These are phyloP conservation scores for Pseudococcus jackbeardsleyi DNA, from an alignment of 2,888 invertebrate species.

Conservation along the genomic window DNA sequence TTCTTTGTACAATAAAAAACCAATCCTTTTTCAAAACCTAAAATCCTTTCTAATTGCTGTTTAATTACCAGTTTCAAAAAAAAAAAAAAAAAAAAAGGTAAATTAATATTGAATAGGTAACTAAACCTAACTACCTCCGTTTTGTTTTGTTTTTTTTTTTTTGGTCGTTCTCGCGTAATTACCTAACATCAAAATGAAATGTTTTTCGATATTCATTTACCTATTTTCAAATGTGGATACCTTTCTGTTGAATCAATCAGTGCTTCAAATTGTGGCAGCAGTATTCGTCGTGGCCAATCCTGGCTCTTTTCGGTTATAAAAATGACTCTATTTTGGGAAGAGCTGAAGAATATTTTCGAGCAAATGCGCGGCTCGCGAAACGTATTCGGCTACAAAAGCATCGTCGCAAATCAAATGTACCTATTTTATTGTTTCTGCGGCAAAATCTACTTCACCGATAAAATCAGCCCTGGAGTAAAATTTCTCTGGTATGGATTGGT, in stretches of 20 bases:
- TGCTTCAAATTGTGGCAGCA: no score
- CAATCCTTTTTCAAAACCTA: background rate
- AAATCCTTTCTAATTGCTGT: background rate
- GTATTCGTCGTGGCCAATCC: no score
- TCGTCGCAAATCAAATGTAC: background rate
- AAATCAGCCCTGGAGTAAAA: background rate
- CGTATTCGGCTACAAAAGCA: background rate
- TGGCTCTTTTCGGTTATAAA: background rate
- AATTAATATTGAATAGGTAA: no score
- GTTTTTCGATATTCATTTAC: no score
- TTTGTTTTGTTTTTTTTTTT: no score
- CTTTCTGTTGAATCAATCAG: no score
- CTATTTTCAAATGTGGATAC: no score
- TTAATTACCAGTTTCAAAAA: background rate
- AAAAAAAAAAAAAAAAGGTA: background rate
- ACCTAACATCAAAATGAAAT: no score
- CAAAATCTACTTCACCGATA: background rate
- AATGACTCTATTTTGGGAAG: background rate
- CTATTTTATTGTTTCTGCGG: background rate
- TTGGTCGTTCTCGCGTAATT: no score
- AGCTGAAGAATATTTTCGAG: background rate
- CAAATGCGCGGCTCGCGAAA: background rate
- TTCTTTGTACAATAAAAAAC: background rate
- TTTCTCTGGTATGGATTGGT: background rate
- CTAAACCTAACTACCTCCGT: no score